Percentiles rank a stretch among this genome's conserved stretches.
phyloP scores from a whole-genome alignment of 2,888 invertebrate genomes.

The Aleiodes alternator region DNA sequence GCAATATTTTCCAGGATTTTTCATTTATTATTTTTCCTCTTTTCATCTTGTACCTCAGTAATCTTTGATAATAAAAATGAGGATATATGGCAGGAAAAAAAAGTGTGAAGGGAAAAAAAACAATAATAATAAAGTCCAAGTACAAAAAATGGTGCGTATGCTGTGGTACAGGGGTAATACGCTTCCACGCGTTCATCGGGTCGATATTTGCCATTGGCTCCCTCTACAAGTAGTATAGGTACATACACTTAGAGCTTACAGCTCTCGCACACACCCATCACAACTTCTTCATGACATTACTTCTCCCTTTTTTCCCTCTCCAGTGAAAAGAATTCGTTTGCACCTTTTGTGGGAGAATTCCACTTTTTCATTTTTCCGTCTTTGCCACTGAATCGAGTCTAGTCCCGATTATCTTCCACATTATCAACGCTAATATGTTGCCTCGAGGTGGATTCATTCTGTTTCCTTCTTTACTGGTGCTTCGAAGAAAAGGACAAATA shows the following conservation, averaged over 20 bases:
- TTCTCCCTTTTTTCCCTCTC: not conserved
- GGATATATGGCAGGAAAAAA: not conserved
- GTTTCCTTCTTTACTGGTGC: too few relatives aligned
- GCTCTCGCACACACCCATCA: constrained; percentile 48
- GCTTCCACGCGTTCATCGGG: constrained; percentile 58
- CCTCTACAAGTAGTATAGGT: constrained; percentile 56
- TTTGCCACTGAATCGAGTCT: too few relatives aligned
- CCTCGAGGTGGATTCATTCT: too few relatives aligned
- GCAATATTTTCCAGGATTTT: too few relatives aligned
- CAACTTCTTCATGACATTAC: constrained; percentile 18
- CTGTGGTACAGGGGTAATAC: constrained; percentile 15
- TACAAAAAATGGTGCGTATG: constrained; percentile 5
- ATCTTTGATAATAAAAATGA: constrained; percentile 1
- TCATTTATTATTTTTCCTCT: too few relatives aligned
- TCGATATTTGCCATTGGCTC: constrained; percentile 69
- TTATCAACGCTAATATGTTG: too few relatives aligned
- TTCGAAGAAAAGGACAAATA: too few relatives aligned
- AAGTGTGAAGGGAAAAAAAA: constrained; percentile 13
- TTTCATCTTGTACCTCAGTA: not conserved
- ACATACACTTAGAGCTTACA: constrained; percentile 39
- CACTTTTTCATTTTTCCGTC: too few relatives aligned
- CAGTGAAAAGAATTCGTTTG: constrained; percentile 9
- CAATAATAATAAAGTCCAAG: constrained; percentile 32
- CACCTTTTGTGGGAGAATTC: constrained; percentile 7
- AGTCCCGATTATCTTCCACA: too few relatives aligned